phyloP scores from a whole-genome alignment of 2,113 vertebrate species.

The Centrocercus urophasianus region DNA sequence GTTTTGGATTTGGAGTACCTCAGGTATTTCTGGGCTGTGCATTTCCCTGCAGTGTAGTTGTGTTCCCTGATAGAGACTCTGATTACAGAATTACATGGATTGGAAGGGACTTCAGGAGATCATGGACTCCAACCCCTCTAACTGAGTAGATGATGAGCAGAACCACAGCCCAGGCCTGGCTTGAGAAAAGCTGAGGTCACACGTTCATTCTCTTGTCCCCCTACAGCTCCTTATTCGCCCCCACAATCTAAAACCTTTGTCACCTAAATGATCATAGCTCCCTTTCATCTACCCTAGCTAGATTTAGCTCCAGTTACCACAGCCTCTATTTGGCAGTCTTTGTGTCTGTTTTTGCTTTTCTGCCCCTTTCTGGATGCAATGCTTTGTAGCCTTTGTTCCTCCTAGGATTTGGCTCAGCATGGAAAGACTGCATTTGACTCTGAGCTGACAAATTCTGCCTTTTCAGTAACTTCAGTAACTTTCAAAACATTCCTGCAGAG shows the following conservation, averaged over 20 bases:
- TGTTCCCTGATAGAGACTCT: not conserved
- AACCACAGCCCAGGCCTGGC: not conserved
- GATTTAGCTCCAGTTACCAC: not conserved
- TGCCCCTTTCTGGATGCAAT: not conserved
- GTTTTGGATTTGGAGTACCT: not conserved
- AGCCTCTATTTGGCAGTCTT: not conserved
- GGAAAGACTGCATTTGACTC: constrained; percentile 9
- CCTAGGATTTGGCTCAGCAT: not conserved
- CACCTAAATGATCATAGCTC: no score
- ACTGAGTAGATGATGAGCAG: not conserved
- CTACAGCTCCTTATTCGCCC: rapidly evolving
- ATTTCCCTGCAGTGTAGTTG: rapidly evolving
- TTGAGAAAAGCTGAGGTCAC: not conserved
- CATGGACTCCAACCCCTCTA: no score
- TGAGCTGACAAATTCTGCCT: constrained; percentile 55
- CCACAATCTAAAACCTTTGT: not conserved
- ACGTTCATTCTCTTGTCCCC: rapidly evolving
- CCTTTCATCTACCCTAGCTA: not conserved
- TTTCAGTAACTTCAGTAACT: constrained; percentile 65
- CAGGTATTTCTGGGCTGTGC: not conserved
- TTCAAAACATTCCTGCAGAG: constrained; percentile 73
- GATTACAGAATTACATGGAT: no score
- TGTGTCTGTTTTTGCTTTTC: not conserved
- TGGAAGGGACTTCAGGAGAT: no score
- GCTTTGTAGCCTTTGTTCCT: not conserved